Evolutionary conservation across 1,140 invertebrate species (phyloP), one percentile per base, ranked within the genome.

Genomic region (Calephelis nemesis): DNA sequence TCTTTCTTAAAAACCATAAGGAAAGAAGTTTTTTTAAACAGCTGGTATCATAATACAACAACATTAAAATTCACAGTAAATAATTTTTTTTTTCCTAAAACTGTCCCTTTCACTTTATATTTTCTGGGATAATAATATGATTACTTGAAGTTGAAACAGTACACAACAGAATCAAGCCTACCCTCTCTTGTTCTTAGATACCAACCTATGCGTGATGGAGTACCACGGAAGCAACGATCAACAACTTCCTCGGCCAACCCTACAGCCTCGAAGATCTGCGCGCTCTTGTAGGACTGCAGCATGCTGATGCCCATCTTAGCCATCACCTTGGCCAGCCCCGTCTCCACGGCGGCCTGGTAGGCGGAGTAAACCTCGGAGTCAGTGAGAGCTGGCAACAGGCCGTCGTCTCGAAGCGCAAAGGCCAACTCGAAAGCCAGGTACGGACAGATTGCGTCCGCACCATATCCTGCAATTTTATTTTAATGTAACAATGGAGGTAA

Each of bases 241-340:
- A 99, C 95, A 0, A 99, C 96, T 87, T 99, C 98, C 72, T 96
- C 94, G 50, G 96, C 95, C 7, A 99, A 89, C 11, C 99, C 99
- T 39, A 99, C 98, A 30, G 98, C 98, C 93, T 99, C 99, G 88
- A 99, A 99, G 75, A 99, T 99, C 92, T 99, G 99, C 5, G 99
- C 99, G 74, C 98, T 97, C 93, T 99, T 99, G 90, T 99, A 99
- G n/a, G 98, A 99, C 85, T 99, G 98, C 13, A 99, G 92, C 0
- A 98, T 99, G 52, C 98, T 99, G 82, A 99, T 99, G 49, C 99
- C 99, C 99, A 99, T 99, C 92, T 99, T 99, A 1, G 99, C 98
- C 99, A 99, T 99, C 0, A 99, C 93, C 88, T 98, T 97, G 1
- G 96, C 94, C 68, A 97, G 95, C 65, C 97, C 97, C 10, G 95